Conservation (phyloP, 1,140 invertebrate species). For the Drosophila suzukii region DNA sequence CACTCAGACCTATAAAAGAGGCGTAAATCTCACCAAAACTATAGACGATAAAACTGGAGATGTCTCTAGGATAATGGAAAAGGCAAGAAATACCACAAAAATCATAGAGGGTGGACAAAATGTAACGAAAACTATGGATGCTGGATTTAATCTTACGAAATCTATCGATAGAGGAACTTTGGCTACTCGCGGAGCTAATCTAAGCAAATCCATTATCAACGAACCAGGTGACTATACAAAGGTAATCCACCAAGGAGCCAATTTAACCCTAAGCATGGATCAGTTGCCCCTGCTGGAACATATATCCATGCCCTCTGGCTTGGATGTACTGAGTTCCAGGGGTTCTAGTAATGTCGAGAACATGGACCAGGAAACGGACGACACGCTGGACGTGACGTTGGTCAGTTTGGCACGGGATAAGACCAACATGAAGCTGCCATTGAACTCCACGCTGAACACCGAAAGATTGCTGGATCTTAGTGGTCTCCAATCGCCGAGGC, state of each 20-base stretch:
- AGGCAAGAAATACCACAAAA: constrained; percentile 1
- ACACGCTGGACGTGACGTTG: constrained; percentile 66
- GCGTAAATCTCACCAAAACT: constrained; percentile 11
- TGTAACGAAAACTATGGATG: background rate
- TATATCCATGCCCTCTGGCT: constrained; percentile 69
- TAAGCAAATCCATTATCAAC: constrained; percentile 27
- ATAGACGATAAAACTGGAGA: constrained; percentile 2
- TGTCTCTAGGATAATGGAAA: constrained; percentile 5
- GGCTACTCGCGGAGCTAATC: constrained; percentile 1
- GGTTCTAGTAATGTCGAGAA: background rate
- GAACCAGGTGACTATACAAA: constrained; percentile 30
- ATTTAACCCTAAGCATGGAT: constrained; percentile 64
- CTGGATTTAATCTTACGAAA: background rate
- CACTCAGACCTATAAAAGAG: constrained; percentile 15
- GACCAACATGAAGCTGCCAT: constrained; percentile 70
- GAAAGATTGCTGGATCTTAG: constrained; percentile 69
- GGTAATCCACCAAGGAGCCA: constrained; percentile 31
- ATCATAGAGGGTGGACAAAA: background rate
- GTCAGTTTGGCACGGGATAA: constrained; percentile 69
- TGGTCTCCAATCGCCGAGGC: constrained; percentile 49
- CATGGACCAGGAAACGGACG: constrained; percentile 33
- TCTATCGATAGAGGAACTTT: background rate
- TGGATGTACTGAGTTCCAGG: constrained; percentile 36
- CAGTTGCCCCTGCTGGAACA: constrained; percentile 72
- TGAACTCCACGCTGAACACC: constrained; percentile 78